These are phyloP conservation scores for Sebastes baramenuke DNA, from an alignment of 2,797 vertebrate genomes.

Conservation along the genomic window DNA sequence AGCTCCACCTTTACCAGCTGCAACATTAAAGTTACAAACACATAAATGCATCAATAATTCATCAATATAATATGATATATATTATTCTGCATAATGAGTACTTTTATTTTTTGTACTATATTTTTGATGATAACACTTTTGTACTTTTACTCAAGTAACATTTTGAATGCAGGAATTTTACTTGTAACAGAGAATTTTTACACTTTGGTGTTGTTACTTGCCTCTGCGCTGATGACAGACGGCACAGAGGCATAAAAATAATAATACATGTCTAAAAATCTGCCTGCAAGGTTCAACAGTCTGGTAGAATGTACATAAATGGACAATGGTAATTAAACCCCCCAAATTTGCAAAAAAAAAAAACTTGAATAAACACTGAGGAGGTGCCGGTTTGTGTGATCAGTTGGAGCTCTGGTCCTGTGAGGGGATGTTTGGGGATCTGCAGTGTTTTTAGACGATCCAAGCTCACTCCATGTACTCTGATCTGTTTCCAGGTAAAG, in stretches of 20 bases:
- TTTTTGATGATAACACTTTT: no score
- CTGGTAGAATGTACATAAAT: neutral
- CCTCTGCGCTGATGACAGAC: no score
- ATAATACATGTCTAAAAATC: neutral
- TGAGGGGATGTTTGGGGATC: neutral
- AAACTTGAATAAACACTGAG: neutral
- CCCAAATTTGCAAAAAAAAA: neutral
- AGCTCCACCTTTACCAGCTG: no score
- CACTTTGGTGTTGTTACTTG: neutral
- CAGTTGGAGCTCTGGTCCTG: no score
- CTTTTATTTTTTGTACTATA: no score
- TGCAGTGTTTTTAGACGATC: neutral
- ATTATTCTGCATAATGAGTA: no score
- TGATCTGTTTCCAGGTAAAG: slow-evolving; percentile 80
- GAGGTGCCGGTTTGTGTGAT: neutral
- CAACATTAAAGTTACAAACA: no score
- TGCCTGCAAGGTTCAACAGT: neutral
- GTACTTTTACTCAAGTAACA: no score
- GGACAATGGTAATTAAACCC: neutral
- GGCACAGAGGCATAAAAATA: neutral
- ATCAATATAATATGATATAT: no score
- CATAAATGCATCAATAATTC: no score
- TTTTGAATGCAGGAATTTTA: no score
- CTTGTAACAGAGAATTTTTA: neutral
- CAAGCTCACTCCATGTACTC: neutral